Base-by-base conservation (phyloP, 2,797 vertebrate genomes). In the Sebastes minor region DNA sequence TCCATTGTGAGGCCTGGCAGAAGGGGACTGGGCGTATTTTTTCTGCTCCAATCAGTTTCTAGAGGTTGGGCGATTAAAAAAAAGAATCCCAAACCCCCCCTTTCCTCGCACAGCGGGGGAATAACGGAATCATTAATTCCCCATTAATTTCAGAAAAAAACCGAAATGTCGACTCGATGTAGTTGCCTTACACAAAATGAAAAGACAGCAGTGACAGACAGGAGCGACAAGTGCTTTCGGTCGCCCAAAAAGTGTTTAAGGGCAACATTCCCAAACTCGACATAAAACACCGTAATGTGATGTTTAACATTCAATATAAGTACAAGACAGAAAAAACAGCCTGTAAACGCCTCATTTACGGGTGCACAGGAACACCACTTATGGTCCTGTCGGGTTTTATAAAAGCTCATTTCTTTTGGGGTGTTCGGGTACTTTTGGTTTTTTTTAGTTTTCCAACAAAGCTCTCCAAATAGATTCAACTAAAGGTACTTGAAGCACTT, bases 101-200 rank as follows among this genome's bases (percentile, higher is more conserved):
- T 71, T 85, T 85, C 69, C 74, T 76, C 11, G 72, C 91, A 92
- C 92, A 94, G 92, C 90, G 46, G 94, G 92, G 88, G 92, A 93
- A 93, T 94, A 92, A 94, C 93, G 81, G 92, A 94, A 92, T 94
- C 91, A 93, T 93, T 95, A 93, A 94, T 95, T 95, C 94, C 90
- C 92, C 91, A 94, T 94, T 95, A 94, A 94, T 94, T 94, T 93
- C 88, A 60, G 80, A 53, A 78, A 85, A 81, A 84, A 49, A 86
- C 22, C 30, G 28, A 90, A 87, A 91, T 84, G 86, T 91, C 81
- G 78, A 84, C 86, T 89, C 25, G 8, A 83, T 82, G 85, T 75
- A 82, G 83, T 74, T 49, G 86, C 71, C 71, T 72, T 66, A 61
- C 74, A 88, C 57, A 72, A 83, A 86, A 81, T 78, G 77, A 86